Percentiles rank a stretch among this genome's conserved stretches.
Evolutionary conservation across 2,113 vertebrate genomes (phyloP).

Genomic region (Lanius collurio): DNA sequence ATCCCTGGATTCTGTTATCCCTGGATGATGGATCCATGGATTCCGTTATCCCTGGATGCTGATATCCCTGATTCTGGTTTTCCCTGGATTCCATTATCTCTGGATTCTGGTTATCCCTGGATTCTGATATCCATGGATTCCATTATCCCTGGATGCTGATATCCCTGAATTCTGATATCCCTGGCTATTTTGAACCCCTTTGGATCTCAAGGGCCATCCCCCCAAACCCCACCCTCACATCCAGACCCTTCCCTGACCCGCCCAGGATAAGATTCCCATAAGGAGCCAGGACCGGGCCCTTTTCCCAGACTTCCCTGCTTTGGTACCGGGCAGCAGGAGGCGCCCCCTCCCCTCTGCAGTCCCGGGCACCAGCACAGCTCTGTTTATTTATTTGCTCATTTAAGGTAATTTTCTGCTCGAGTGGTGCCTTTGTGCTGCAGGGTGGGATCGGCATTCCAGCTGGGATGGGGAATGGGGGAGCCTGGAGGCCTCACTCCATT

Average conservation of each 20-base stretch:
- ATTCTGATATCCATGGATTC: too few species aligned
- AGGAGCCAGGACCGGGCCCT: not conserved
- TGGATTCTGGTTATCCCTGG: not conserved
- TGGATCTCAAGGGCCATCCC: not conserved
- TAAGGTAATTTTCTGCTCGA: constrained; percentile 61
- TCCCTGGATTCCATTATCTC: too few species aligned
- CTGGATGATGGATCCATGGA: too few species aligned
- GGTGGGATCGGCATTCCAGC: constrained; percentile 10
- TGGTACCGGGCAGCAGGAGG: not conserved
- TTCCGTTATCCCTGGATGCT: too few species aligned
- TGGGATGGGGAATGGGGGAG: constrained; percentile 12
- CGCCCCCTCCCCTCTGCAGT: not conserved
- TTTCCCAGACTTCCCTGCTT: not conserved
- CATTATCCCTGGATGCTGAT: too few species aligned
- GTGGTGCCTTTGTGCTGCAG: constrained; percentile 31
- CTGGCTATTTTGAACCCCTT: not conserved
- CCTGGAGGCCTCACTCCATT: constrained; percentile 53
- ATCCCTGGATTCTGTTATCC: too few species aligned
- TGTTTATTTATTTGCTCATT: constrained; percentile 51
- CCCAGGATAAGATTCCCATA: not conserved
- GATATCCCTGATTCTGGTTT: too few species aligned
- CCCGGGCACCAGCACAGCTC: not conserved
- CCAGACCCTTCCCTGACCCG: not conserved
- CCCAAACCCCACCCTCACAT: fast-evolving
- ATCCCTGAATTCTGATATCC: not conserved